Evolutionary conservation across 2,113 vertebrate genomes (phyloP), one percentile per base, ranked within the genome.

Genomic region (Panurus biarmicus): DNA sequence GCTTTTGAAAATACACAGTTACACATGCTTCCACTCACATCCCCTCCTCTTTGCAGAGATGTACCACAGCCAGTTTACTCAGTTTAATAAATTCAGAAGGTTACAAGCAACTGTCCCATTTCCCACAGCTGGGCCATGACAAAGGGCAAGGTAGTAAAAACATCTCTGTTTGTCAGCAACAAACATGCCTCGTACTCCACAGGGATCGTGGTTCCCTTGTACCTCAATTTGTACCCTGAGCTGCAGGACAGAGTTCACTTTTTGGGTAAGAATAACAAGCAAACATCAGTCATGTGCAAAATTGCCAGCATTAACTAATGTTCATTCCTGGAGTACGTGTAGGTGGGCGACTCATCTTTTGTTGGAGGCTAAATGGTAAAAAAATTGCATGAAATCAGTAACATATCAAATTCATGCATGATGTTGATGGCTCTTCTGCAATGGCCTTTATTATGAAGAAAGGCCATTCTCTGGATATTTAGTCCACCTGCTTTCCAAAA

Each of bases 261-360:
- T 79, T 40, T 2, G 4, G 8, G 17, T 57, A 69, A 65, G 48
- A 85, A 75, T 4, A 11, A 48, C 36, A 50, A 73, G 3, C 7
- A 56, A 64, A 38, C 10, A 31, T 36, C 13, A 76, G n/a, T 20
- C 18, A 24, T 6, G 4, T 51, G 21, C 18, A 57, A 72, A 82
- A 24, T 5, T 50, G 8, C 28, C 62, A 44, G 12, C 11, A 24
- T 42, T 54, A 91, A 65, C 7, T 61, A 29, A 66, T 26, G 6
- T 4, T 22, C 5, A 10, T 29, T 60, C 42, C 50, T 45, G 5
- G 26, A 20, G 15, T 5, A 5, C 1, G 1, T 10, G 2, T 21
- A 21, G 17, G 28, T 33, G 4, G 1, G 3, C 10, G 16, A 69
- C 29, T 78, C 9, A 53, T 12, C 21, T 85, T 85, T 51, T 76